Percentiles rank a stretch among this genome's conserved stretches.
phyloP scores from a whole-genome alignment of 1,140 invertebrate species.

The Globodera rostochiensis region DNA sequence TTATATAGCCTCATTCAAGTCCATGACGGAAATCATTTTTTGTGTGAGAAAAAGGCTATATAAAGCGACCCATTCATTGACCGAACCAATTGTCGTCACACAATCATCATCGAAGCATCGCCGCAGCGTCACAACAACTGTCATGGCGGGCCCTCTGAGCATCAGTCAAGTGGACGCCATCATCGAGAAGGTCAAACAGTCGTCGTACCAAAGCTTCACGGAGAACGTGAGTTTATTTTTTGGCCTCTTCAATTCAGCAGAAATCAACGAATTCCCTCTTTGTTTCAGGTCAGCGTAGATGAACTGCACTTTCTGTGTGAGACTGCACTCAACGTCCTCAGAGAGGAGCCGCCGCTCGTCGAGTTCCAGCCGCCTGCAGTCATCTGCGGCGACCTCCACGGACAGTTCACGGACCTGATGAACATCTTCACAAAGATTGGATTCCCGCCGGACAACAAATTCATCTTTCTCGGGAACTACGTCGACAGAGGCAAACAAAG shows the following conservation, averaged over 20 bases:
- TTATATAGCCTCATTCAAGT: too few species aligned
- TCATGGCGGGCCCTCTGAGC: not conserved
- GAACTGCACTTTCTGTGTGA: conserved; percentile 20
- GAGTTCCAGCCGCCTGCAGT: conserved; percentile 95
- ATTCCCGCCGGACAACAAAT: conserved; percentile 37
- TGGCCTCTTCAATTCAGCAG: not conserved
- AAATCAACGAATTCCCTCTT: not conserved
- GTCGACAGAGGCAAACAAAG: not conserved
- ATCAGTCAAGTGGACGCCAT: not conserved
- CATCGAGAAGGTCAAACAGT: not conserved
- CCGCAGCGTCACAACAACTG: too few species aligned
- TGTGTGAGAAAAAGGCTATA: too few species aligned
- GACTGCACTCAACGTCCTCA: conserved; percentile 78
- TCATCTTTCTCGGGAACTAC: conserved; percentile 39
- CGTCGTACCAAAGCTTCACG: not conserved
- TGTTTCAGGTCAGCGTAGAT: conserved; percentile 10
- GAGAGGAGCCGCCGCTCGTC: conserved; percentile 98
- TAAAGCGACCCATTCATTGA: too few species aligned
- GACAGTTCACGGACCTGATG: conserved; percentile 87
- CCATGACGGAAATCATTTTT: too few species aligned
- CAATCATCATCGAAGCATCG: too few species aligned
- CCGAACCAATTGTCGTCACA: too few species aligned
- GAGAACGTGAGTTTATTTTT: conserved; percentile 14
- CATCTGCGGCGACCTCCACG: conserved; percentile 98
- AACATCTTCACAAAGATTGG: conserved; percentile 43